phyloP scores from a whole-genome alignment of 2,797 vertebrate genomes.

The Galaxias olidus region DNA sequence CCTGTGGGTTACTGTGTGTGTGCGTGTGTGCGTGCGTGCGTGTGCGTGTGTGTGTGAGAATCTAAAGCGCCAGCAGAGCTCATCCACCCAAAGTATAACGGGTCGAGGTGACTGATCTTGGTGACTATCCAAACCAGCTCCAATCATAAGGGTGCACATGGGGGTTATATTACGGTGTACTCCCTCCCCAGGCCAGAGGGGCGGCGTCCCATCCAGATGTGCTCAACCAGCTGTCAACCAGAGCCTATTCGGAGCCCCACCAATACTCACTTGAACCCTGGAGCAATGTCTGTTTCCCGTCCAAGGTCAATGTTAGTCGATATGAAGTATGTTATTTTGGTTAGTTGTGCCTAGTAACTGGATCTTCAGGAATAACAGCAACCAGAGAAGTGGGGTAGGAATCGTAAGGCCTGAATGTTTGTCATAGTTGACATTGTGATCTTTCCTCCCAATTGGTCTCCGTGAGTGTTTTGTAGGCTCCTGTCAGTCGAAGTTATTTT shows the following conservation, averaged over 20 bases:
- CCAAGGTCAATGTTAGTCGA: slow-evolving; percentile 72
- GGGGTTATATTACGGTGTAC: slow-evolving; percentile 7
- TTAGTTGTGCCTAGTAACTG: slow-evolving; percentile 69
- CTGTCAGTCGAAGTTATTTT: slow-evolving; percentile 65
- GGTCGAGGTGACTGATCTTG: too few species aligned
- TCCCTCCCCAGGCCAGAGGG: slow-evolving; percentile 5
- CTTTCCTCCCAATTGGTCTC: slow-evolving; percentile 58
- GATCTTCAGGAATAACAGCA: slow-evolving; percentile 71
- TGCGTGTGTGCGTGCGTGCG: not conserved
- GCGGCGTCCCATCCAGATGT: slow-evolving; percentile 25
- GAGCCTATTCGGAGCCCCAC: slow-evolving; percentile 41
- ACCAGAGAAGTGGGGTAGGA: slow-evolving; percentile 55
- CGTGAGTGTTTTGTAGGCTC: slow-evolving; percentile 53
- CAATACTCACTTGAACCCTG: slow-evolving; percentile 54
- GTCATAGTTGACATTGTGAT: slow-evolving; percentile 71
- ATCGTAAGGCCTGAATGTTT: slow-evolving; percentile 69
- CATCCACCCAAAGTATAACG: not conserved
- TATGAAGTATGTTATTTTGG: slow-evolving; percentile 78
- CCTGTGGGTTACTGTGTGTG: not conserved
- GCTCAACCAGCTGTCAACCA: slow-evolving; percentile 24
- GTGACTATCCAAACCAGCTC: not conserved
- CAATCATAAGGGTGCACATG: not conserved
- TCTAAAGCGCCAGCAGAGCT: not conserved
- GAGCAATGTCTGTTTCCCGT: slow-evolving; percentile 54
- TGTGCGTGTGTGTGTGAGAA: not conserved